These are phyloP conservation scores for Brevimyrus niger DNA, from an alignment of 2,113 vertebrate genomes.

Conservation along the genomic window DNA sequence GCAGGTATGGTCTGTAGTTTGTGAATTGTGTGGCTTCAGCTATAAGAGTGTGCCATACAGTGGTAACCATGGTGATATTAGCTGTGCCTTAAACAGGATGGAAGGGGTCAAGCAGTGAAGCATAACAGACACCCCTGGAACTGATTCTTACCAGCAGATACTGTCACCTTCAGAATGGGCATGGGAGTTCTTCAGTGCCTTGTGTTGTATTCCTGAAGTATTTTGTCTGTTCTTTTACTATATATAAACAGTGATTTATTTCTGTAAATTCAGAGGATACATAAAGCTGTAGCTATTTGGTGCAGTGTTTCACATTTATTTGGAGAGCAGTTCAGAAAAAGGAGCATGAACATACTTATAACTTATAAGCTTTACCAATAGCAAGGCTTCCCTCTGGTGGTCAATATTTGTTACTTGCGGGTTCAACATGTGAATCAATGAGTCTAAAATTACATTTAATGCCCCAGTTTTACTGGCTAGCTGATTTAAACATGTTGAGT, in stretches of 20 bases:
- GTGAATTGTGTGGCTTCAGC: background rate
- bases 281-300: background rate
- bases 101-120: background rate
- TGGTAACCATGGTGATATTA: conserved; percentile 33
- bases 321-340: background rate
- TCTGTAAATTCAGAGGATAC: background rate
- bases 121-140: background rate
- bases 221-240: background rate
- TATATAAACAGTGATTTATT: background rate
- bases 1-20: background rate
- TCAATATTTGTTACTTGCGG: background rate
- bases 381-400: conserved; percentile 42
- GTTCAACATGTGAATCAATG: background rate
- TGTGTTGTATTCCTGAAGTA: background rate
- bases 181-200: background rate
- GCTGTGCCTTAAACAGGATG: background rate
- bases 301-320: background rate
- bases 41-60: background rate
- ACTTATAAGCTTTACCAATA: conserved; percentile 3
- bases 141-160: background rate
- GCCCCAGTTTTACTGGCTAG: background rate
- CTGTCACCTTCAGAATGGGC: background rate
- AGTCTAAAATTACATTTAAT: background rate
- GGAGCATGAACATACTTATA: background rate
- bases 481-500: background rate